These are phyloP conservation scores for Danio choprae DNA, from an alignment of 2,797 vertebrate species.

Conservation along the genomic window DNA sequence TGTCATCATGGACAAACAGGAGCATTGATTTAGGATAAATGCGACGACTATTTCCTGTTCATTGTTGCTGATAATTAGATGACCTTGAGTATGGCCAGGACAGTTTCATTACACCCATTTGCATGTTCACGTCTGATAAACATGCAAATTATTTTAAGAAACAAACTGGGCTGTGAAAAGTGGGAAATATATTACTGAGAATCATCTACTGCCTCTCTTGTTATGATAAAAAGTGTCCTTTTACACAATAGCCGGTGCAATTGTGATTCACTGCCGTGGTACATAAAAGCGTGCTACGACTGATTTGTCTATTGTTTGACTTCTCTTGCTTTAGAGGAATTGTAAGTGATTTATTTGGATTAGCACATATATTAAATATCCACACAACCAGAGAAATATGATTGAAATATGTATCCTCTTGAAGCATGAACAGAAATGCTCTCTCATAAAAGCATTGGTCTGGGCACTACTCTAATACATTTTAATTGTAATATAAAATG, in stretches of 20 bases:
- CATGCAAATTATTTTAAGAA: conserved; percentile 43
- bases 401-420: not conserved
- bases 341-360: not conserved
- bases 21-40: not conserved
- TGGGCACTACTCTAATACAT: no score
- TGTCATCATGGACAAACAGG: not conserved
- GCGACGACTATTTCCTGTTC: not conserved
- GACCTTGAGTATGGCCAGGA: conserved; percentile 26
- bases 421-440: no score
- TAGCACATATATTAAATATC: not conserved
- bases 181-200: conserved; percentile 41
- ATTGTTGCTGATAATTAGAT: conserved; percentile 26
- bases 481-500: no score
- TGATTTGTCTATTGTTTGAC: not conserved
- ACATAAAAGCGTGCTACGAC: not conserved
- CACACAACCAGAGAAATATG: not conserved
- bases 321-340: not conserved
- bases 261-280: conserved; percentile 31
- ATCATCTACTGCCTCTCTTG: conserved; percentile 32
- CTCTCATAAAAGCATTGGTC: no score
- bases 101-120: conserved; percentile 44
- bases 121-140: conserved; percentile 49
- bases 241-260: conserved; percentile 44
- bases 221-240: conserved; percentile 57
- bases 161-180: conserved; percentile 41